These are phyloP conservation scores for Pocota personata DNA, from an alignment of 2,888 invertebrate species.

Conservation along the genomic window DNA sequence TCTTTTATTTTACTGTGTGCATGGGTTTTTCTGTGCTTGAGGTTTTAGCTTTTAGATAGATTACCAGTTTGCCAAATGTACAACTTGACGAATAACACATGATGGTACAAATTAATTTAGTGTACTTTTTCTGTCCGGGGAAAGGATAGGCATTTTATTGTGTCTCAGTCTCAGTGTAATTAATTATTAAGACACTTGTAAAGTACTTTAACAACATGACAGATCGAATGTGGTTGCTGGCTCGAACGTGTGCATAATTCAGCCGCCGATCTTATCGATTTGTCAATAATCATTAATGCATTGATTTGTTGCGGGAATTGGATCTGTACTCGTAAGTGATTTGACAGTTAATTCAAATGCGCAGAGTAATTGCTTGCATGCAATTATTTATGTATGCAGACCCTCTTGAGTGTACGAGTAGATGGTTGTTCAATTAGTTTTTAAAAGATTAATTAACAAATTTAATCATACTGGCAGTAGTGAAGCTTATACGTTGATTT, in stretches of 20 bases:
- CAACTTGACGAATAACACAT: constrained; percentile 62
- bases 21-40: neutral
- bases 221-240: constrained; percentile 49
- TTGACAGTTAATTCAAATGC: constrained; percentile 40
- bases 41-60: constrained; percentile 41
- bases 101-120: constrained; percentile 66
- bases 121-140: neutral
- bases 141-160: constrained; percentile 19
- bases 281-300: constrained; percentile 63
- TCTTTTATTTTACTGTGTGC: constrained; percentile 42
- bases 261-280: constrained; percentile 60
- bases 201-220: constrained; percentile 64
- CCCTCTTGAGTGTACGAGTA: neutral
- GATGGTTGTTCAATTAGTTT: neutral
- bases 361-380: constrained; percentile 10
- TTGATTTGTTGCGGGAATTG: constrained; percentile 45
- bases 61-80: constrained; percentile 52
- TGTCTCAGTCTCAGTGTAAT: constrained; percentile 39
- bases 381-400: constrained; percentile 3
- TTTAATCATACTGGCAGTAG: neutral
- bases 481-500: neutral
- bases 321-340: constrained; percentile 1
- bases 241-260: constrained; percentile 50
- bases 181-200: constrained; percentile 68
- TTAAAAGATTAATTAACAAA: neutral